phyloP scores from a whole-genome alignment of 2,113 vertebrate genomes.

The Martes martes region DNA sequence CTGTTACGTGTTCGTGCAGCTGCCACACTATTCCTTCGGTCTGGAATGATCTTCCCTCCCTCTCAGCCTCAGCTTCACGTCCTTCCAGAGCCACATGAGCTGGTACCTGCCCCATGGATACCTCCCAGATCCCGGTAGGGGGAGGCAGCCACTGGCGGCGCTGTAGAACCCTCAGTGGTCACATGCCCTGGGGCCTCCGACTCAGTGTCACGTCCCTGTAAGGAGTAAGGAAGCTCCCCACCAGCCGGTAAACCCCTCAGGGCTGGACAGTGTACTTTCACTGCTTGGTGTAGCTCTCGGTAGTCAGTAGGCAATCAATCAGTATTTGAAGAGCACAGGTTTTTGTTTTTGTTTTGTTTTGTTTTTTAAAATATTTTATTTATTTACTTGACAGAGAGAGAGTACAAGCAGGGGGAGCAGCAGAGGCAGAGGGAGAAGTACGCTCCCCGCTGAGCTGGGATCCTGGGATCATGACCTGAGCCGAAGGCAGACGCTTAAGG shows the following conservation, averaged over 20 bases:
- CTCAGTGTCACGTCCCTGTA: not conserved
- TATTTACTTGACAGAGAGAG: no score
- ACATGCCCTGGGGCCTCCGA: no score
- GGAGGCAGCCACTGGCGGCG: not conserved
- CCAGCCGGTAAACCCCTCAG: not conserved
- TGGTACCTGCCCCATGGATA: not conserved
- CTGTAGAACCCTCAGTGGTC: not conserved
- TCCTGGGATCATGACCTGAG: no score
- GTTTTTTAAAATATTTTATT: no score
- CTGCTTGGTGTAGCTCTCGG: not conserved
- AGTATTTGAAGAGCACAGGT: not conserved
- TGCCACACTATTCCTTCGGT: not conserved
- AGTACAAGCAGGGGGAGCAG: no score
- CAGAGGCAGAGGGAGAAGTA: no score
- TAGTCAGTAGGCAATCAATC: not conserved
- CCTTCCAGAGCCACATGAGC: not conserved
- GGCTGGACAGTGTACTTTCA: no score
- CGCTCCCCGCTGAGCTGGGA: no score
- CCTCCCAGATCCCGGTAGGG: not conserved
- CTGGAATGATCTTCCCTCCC: not conserved
- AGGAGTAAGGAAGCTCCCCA: accelerated
- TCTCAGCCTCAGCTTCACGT: not conserved
- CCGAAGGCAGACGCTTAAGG: no score
- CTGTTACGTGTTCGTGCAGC: no score
- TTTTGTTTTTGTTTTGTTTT: not conserved